phyloP scores from a whole-genome alignment of 2,888 invertebrate genomes.

The Dasypolia templi region DNA sequence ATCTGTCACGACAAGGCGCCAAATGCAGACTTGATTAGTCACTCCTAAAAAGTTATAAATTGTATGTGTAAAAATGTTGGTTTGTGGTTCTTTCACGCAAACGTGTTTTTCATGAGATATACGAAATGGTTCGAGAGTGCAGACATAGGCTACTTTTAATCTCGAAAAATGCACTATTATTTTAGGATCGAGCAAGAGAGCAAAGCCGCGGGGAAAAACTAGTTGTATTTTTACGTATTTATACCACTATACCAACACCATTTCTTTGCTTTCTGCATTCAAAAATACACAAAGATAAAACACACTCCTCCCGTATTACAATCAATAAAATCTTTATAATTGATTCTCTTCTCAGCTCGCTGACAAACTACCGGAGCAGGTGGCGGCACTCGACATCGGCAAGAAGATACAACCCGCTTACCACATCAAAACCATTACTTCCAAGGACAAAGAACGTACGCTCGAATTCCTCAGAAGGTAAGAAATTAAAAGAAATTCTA shows the following conservation, averaged over 20 bases:
- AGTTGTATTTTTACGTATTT: background rate
- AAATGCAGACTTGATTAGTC: background rate
- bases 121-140: too few species aligned
- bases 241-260: too few species aligned
- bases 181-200: background rate
- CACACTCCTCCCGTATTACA: too few species aligned
- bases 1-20: background rate
- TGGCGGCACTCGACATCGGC: conserved; percentile 81
- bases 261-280: background rate
- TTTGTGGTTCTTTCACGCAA: background rate
- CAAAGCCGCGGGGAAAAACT: background rate
- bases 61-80: too few species aligned
- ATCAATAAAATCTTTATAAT: background rate
- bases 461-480: conserved; percentile 83
- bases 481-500: conserved; percentile 20
- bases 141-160: background rate
- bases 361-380: conserved; percentile 85
- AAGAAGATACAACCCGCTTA: conserved; percentile 79
- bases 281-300: background rate
- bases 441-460: conserved; percentile 78
- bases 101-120: background rate
- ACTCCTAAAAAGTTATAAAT: background rate
- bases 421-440: conserved; percentile 76
- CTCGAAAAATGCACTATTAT: background rate
- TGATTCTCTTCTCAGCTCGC: conserved; percentile 75